Conservation (phyloP, 2,113 vertebrate species). For the Grammomys dolichurus region DNA sequence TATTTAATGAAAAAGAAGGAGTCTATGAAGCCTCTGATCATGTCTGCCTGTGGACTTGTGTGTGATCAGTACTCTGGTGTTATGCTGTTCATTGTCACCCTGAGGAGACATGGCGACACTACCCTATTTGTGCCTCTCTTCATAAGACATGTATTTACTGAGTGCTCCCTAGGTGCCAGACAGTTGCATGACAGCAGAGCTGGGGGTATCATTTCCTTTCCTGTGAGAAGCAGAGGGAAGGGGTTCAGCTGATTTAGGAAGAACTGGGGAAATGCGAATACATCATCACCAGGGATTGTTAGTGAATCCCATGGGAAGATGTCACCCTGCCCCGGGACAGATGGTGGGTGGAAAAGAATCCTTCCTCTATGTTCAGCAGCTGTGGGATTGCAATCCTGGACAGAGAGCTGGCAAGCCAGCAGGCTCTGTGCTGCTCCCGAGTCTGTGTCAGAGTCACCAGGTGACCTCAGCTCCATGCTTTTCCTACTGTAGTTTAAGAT, state of each 20-base stretch:
- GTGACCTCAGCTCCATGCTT: not conserved
- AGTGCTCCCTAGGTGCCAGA: not conserved
- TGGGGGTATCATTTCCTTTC: not conserved
- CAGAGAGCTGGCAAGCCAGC: not conserved
- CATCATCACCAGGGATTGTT: not conserved
- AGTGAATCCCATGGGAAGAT: not conserved
- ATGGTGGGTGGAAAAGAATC: not conserved
- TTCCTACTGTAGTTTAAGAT: not conserved
- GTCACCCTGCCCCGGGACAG: not conserved
- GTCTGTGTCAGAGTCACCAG: conserved; percentile 21
- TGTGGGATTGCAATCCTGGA: not conserved
- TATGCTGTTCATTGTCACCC: not conserved
- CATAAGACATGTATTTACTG: conserved; percentile 19
- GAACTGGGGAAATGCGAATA: not conserved
- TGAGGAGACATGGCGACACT: conserved; percentile 24
- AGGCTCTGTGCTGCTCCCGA: not conserved
- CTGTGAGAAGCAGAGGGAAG: conserved; percentile 14
- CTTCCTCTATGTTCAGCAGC: not conserved
- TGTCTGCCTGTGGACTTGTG: not conserved
- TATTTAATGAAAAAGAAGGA: not conserved
- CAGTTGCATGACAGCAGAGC: not conserved
- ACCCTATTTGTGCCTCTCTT: conserved; percentile 13
- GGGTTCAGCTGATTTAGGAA: not conserved
- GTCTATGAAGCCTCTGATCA: not conserved
- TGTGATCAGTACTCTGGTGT: not conserved